A percentile compares a stretch with the other conserved stretches of the same genome.
These are phyloP conservation scores for Chelon auratus DNA, from an alignment of 2,797 vertebrate genomes.

Conservation along the genomic window DNA sequence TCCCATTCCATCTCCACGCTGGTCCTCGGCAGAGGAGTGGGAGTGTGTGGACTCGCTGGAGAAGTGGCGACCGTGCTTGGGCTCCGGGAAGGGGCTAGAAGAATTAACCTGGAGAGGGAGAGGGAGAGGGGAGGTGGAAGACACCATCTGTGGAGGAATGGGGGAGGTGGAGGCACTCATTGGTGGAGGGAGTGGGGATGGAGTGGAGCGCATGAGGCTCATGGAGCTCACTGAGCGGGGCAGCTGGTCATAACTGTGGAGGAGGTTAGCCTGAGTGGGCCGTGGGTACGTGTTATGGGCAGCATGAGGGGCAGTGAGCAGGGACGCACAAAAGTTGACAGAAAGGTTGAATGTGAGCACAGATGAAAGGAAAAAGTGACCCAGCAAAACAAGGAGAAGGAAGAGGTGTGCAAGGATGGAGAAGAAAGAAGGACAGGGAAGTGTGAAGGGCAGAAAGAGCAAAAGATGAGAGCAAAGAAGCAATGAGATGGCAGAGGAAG, in stretches of 20 bases:
- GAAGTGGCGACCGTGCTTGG: constrained; percentile 88
- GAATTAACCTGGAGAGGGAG: constrained; percentile 88
- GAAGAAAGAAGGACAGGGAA: constrained; percentile 38
- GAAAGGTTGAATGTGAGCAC: constrained; percentile 30
- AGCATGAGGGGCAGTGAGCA: constrained; percentile 22
- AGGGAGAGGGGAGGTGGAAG: constrained; percentile 82
- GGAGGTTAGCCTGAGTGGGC: constrained; percentile 64
- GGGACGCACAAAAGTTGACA: neutral
- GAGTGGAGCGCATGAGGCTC: constrained; percentile 81
- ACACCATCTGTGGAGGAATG: constrained; percentile 83
- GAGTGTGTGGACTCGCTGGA: constrained; percentile 92
- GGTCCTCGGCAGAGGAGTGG: constrained; percentile 89
- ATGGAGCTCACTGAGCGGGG: constrained; percentile 82
- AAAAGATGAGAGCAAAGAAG: constrained; percentile 71
- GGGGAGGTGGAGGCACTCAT: constrained; percentile 81
- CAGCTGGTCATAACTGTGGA: constrained; percentile 78
- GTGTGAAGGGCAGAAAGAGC: constrained; percentile 46
- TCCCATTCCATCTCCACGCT: constrained; percentile 81
- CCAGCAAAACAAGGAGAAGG: constrained; percentile 45
- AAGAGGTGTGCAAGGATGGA: constrained; percentile 42
- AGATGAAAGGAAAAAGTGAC: constrained; percentile 33
- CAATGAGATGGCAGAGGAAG: constrained; percentile 73
- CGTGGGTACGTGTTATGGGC: constrained; percentile 19
- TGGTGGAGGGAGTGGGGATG: constrained; percentile 76
- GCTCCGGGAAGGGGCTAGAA: constrained; percentile 91